phyloP scores from a whole-genome alignment of 2,888 invertebrate genomes.

The Helicoverpa assulta region DNA sequence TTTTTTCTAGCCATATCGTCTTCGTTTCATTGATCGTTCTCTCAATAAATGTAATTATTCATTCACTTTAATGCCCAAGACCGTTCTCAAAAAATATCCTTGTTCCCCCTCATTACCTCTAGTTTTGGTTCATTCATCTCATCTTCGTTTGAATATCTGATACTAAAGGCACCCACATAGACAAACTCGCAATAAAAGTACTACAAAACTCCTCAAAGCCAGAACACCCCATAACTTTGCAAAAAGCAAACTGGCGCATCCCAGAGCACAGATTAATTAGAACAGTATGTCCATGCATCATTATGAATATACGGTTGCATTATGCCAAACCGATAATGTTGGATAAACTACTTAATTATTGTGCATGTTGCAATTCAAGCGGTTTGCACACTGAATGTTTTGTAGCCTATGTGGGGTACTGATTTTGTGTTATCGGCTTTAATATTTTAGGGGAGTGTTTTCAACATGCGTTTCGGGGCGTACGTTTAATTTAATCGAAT shows the following conservation, averaged over 20 bases:
- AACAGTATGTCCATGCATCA: conserved; percentile 42
- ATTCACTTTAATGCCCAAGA: too few species aligned
- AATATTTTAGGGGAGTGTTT: background rate
- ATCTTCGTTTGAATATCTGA: too few species aligned
- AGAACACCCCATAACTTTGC: background rate
- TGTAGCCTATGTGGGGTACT: conserved; percentile 13
- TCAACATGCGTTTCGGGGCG: background rate
- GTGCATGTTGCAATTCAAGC: conserved; percentile 7
- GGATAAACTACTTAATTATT: conserved; percentile 24
- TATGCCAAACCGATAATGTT: conserved; percentile 46
- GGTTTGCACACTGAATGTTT: conserved; percentile 34
- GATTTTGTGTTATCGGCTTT: conserved; percentile 19
- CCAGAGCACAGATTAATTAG: conserved; percentile 37
- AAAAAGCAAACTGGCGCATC: background rate
- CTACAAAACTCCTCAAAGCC: background rate
- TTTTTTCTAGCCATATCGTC: too few species aligned
- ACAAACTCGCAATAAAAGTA: background rate
- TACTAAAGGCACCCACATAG: too few species aligned
- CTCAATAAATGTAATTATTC: too few species aligned
- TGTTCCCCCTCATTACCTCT: too few species aligned
- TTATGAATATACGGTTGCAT: conserved; percentile 33
- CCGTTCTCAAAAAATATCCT: too few species aligned
- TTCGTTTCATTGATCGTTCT: too few species aligned
- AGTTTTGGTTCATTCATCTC: too few species aligned
- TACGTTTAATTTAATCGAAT: background rate